A percentile compares a stretch with the other conserved stretches of the same genome.
These are phyloP conservation scores for Junonia oenone DNA, from an alignment of 2,888 invertebrate species.

Conservation along the genomic window DNA sequence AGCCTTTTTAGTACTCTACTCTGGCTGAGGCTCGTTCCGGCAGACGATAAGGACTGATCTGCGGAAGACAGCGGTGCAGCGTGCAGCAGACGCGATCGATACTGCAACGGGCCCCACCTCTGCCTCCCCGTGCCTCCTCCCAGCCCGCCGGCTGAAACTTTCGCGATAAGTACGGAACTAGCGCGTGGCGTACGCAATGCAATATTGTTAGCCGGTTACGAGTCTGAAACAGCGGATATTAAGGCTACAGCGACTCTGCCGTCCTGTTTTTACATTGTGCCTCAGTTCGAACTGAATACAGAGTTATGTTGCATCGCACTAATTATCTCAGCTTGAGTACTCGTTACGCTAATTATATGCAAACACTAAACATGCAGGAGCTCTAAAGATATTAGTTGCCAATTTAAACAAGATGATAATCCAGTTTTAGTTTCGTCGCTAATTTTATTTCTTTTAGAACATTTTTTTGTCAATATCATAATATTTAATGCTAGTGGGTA, in stretches of 20 bases:
- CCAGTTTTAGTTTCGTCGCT: background rate
- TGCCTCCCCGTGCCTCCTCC: conserved; percentile 29
- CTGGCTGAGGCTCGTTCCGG: conserved; percentile 58
- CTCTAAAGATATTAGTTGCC: background rate
- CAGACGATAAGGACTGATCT: conserved; percentile 75
- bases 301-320: conserved; percentile 53
- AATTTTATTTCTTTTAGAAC: background rate
- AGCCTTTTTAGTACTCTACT: conserved; percentile 55
- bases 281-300: conserved; percentile 60
- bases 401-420: background rate
- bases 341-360: conserved; percentile 13
- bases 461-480: too few species aligned
- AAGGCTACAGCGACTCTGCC: conserved; percentile 65
- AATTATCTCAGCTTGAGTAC: conserved; percentile 16
- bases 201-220: conserved; percentile 78
- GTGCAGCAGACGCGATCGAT: conserved; percentile 76
- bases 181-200: conserved; percentile 78
- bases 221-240: conserved; percentile 77
- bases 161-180: conserved; percentile 78
- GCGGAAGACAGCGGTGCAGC: conserved; percentile 75
- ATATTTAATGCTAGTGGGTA: too few species aligned
- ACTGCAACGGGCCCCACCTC: conserved; percentile 54
- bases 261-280: conserved; percentile 68
- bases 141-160: conserved; percentile 64
- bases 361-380: conserved; percentile 3